Base-by-base conservation (phyloP, 1,140 invertebrate genomes). In the Drosophila ficusphila region DNA sequence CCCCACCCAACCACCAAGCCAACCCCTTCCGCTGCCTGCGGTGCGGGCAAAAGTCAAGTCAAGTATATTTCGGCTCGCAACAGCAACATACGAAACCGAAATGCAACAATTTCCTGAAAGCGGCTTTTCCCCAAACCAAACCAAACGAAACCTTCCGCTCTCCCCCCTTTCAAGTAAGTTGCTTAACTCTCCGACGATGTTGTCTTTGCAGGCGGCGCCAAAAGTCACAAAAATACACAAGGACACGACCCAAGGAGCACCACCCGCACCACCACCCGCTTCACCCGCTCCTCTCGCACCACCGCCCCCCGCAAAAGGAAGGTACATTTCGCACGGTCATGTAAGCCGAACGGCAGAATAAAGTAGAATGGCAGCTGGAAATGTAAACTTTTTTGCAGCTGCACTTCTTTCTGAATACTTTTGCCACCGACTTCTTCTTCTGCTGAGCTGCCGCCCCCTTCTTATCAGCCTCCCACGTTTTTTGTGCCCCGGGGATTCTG, bases 391-490 rank as follows among this genome's bases (percentile, higher is more conserved):
- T 85, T 86, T 64, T 73, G 57, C 73, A 76, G 76, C 62, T 86
- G 77, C 76, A 81, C 76, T 86, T 81, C 76, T 81, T 86, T 86
- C 68, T 88, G 82, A 86, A 86, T 86, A 88, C 81, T 86, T 85
- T 86, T 85, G 76, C 61, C 81, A 79, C 71, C 75, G 81, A 86
- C 81, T 86, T 86, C 56, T n/a, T n/a, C n/a, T n/a, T n/a, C n/a
- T n/a, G n/a, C n/a, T 65, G 51, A 65, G 73, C 39, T 47, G 41
- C 19, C 58, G 36, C 48, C 42, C 42, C 41, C 33, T 31, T 29
- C 31, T 53, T 42, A 25, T 41, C 52, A 38, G 33, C 12, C 14
- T 14, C 27, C 16, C 34, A 9, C 25, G 8, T 38, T 23, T 29
- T 54, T 52, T 39, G 48, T 42, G 23, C 54, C 21, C 33, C 25